A percentile compares a stretch with the other conserved stretches of the same genome.
These are phyloP conservation scores for Onychorhynchus coronatus DNA, from an alignment of 2,113 vertebrate genomes.

Conservation along the genomic window DNA sequence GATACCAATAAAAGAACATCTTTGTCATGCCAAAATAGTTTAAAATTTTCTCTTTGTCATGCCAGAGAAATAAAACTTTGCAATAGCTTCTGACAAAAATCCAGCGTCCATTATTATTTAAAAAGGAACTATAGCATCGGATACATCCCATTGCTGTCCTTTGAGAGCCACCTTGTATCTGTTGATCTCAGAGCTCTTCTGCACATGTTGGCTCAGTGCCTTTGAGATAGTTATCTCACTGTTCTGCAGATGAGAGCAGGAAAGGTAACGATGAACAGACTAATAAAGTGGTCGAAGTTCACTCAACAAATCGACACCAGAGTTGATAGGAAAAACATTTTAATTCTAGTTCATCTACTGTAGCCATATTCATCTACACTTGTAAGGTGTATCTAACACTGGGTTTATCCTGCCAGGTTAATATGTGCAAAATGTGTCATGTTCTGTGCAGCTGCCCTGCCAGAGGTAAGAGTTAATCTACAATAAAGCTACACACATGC, in stretches of 20 bases:
- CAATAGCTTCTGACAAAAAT: background rate
- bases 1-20: background rate
- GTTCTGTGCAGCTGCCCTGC: background rate
- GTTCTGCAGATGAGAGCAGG: background rate
- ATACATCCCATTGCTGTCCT: background rate
- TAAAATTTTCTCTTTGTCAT: background rate
- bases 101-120: background rate
- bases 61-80: background rate
- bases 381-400: background rate
- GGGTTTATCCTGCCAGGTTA: background rate
- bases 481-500: rapidly evolving
- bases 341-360: background rate
- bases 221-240: background rate
- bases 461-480: background rate
- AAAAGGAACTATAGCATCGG: background rate
- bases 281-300: background rate
- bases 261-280: background rate
- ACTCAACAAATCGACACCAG: background rate
- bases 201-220: background rate
- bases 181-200: background rate
- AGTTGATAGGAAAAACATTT: background rate
- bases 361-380: background rate
- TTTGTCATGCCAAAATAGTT: background rate
- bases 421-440: background rate
- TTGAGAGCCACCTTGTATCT: background rate